A percentile compares a stretch with the other conserved stretches of the same genome.
Evolutionary conservation across 2,888 invertebrate genomes (phyloP).

Genomic region (Microdon myrmicae): DNA sequence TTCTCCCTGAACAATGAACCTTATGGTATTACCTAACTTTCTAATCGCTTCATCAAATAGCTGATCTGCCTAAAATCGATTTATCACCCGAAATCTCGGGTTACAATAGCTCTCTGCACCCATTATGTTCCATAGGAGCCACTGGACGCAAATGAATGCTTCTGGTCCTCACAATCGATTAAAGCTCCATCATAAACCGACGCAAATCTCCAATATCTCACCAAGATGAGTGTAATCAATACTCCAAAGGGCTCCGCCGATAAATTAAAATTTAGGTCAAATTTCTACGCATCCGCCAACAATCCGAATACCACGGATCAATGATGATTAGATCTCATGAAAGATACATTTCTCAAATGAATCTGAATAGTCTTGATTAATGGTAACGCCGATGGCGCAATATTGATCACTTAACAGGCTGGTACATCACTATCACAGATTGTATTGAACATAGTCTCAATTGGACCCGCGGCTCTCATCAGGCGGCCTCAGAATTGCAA

Average conservation of each 20-base stretch:
- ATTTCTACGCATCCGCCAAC: slow-evolving; percentile 15
- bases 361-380: slow-evolving; percentile 35
- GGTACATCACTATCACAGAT: too few species aligned
- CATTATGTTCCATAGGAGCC: slow-evolving; percentile 7
- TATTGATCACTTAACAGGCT: slow-evolving; percentile 8
- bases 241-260: slow-evolving; percentile 28
- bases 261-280: slow-evolving; percentile 49
- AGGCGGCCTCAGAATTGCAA: too few species aligned
- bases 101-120: too few species aligned
- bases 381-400: slow-evolving; percentile 12
- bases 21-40: too few species aligned
- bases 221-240: slow-evolving; percentile 1
- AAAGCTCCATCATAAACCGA: slow-evolving; percentile 24
- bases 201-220: slow-evolving; percentile 8
- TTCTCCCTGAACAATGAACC: too few species aligned
- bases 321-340: not conserved
- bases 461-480: too few species aligned
- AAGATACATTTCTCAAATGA: slow-evolving; percentile 28
- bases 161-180: slow-evolving; percentile 33
- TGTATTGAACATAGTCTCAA: too few species aligned
- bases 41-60: too few species aligned
- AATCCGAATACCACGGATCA: slow-evolving; percentile 12
- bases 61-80: too few species aligned
- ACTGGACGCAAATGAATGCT: too few species aligned
- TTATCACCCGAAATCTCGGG: too few species aligned